A percentile compares a stretch with the other conserved stretches of the same genome.
These are phyloP conservation scores for Nyctibius bracteatus DNA, from an alignment of 2,113 vertebrate genomes.

Conservation along the genomic window DNA sequence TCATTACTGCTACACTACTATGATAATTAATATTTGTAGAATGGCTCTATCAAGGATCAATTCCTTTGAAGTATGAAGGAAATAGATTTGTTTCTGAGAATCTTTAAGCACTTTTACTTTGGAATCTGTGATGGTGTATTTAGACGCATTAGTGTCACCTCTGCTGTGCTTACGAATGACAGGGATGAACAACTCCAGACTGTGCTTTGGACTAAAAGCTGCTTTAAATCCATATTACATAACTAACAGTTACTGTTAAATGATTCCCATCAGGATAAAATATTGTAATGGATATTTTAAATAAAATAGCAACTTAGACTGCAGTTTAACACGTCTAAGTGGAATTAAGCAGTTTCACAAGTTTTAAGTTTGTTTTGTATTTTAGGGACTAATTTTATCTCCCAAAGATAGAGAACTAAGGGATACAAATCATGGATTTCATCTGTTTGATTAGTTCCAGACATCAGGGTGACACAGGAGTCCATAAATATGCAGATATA, in stretches of 20 bases:
- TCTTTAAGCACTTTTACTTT: background rate
- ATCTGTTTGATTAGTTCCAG: background rate
- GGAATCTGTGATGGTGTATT: background rate
- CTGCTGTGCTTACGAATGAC: background rate
- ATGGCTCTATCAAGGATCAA: background rate
- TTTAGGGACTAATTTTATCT: background rate
- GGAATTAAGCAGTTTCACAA: background rate
- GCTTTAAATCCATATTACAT: background rate
- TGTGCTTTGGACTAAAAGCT: background rate
- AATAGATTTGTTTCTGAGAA: background rate
- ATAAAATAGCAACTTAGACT: background rate
- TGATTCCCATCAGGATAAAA: background rate
- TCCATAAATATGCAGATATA: background rate
- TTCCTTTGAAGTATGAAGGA: background rate
- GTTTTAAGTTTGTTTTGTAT: background rate
- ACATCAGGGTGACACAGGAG: background rate
- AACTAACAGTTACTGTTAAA: background rate
- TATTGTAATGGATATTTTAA: background rate
- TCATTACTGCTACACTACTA: background rate
- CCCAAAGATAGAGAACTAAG: background rate
- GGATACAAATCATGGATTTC: background rate
- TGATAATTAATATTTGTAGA: background rate
- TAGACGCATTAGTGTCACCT: background rate
- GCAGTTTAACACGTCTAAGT: background rate
- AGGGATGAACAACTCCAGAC: background rate